A percentile compares a stretch with the other conserved stretches of the same genome.
Conservation (phyloP, 2,797 vertebrate species). For the Periparus ater region DNA sequence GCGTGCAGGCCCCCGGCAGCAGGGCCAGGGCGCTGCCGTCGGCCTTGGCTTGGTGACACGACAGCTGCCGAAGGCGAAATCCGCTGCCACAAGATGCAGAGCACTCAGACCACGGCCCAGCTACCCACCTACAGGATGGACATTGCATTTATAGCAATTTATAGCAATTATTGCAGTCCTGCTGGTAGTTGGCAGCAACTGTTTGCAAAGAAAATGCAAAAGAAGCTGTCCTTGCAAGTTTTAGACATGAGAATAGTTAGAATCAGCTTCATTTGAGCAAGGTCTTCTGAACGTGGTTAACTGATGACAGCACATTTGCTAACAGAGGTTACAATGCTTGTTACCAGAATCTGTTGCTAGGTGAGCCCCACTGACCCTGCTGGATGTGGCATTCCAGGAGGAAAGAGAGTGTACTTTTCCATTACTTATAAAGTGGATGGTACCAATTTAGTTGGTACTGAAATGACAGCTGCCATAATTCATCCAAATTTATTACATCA, state of each 20-base stretch:
- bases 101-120: conserved; percentile 82
- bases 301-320: background rate
- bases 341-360: background rate
- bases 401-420: background rate
- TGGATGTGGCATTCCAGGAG: background rate
- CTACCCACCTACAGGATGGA: conserved; percentile 78
- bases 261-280: background rate
- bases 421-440: background rate
- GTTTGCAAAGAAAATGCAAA: background rate
- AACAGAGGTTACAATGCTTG: background rate
- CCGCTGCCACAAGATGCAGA: conserved; percentile 83
- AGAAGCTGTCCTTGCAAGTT: background rate
- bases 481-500: background rate
- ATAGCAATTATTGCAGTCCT: rapidly evolving
- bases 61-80: conserved; percentile 76
- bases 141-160: too few relatives aligned
- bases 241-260: background rate
- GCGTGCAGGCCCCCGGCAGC: conserved; percentile 56
- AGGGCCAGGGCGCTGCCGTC: conserved; percentile 52
- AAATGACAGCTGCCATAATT: background rate
- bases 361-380: background rate
- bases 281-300: background rate
- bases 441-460: background rate
- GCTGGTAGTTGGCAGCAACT: background rate
- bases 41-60: conserved; percentile 76